Conservation (phyloP, 1,140 invertebrate genomes). For the Aradophagus sp. region DNA sequence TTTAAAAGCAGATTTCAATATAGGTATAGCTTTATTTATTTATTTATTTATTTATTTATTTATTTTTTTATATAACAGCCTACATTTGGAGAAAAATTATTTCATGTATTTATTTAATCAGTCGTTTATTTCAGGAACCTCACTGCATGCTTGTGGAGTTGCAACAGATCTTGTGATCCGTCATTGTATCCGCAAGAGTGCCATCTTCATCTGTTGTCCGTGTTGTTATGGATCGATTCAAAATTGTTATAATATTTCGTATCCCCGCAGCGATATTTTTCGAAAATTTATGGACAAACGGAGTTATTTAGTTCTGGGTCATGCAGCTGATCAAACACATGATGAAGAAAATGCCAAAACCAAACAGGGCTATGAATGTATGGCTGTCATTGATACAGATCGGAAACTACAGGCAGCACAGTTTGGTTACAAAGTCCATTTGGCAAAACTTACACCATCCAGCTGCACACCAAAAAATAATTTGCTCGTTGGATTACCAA, state of each 20-base stretch:
- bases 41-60: background rate
- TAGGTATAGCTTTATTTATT: conserved; percentile 76
- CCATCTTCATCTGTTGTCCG: conserved; percentile 92
- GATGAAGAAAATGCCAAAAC: conserved; percentile 82
- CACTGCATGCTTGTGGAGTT: conserved; percentile 94
- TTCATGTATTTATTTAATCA: too few species aligned
- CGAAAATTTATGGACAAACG: conserved; percentile 72
- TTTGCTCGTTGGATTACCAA: conserved; percentile 86
- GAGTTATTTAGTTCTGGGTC: conserved; percentile 86
- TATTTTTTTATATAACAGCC: background rate
- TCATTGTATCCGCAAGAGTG: conserved; percentile 84
- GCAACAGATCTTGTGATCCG: conserved; percentile 94
- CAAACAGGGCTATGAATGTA: conserved; percentile 85
- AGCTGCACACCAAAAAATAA: conserved; percentile 96
- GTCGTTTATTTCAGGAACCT: conserved; percentile 66
- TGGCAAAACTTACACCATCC: conserved; percentile 85
- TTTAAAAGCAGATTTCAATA: conserved; percentile 84
- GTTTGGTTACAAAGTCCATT: conserved; percentile 82
- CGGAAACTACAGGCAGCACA: conserved; percentile 83
- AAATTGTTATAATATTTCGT: conserved; percentile 81
- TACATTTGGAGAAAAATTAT: too few species aligned
- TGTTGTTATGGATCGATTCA: conserved; percentile 95
- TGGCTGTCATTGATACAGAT: conserved; percentile 92
- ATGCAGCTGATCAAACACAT: conserved; percentile 93
- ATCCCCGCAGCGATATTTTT: conserved; percentile 82